Evolutionary conservation across 2,797 vertebrate genomes (phyloP), one percentile per base, ranked within the genome.

Genomic region (Avahi laniger): DNA sequence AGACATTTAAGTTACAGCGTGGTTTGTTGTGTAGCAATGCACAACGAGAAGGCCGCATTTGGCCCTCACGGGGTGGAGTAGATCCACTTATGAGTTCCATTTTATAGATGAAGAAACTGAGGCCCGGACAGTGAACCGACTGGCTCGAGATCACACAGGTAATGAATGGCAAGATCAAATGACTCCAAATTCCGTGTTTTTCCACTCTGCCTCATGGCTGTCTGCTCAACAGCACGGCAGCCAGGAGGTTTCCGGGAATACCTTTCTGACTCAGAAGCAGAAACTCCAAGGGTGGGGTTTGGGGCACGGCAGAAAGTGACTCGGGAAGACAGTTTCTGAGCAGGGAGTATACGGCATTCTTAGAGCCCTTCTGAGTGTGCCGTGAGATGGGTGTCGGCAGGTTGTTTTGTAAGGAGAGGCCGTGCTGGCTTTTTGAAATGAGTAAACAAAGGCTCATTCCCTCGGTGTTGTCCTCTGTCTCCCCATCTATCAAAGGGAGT

Each of bases 401-500:
- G 12, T 2, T 41, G 41, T 48, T 41, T 50, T 46, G 38, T 54
- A 24, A 54, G 33, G 8, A 38, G 35, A 22, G 14, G 15, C 48
- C 48, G 0, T 1, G 9, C 59, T 12, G 1, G 28, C 43, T 30
- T 91, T 76, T 38, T 20, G 38, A 78, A 54, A 70, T 1, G 28
- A 86, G 61, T n/a, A 38, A 43, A 33, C 22, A 7, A n/a, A 65
- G 81, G 18, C 13, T 73, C 73, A 0, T 35, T 59, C 63, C 33
- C 13, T 22, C 41, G 52, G 46, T n/a, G 67, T 41, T 69, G 54
- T 75, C 67, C 92, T 93, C 93, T 38, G 22, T 88, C 79, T 95
- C 46, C 73, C 75, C 28, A 35, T 94, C 91, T 89, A 61, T 33
- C 78, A 50, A 90, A 81, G 38, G 86, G 54, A 17, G 22, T 18